These are phyloP conservation scores for Lordiphosa clarofinis DNA, from an alignment of 1,140 invertebrate species.

Conservation along the genomic window DNA sequence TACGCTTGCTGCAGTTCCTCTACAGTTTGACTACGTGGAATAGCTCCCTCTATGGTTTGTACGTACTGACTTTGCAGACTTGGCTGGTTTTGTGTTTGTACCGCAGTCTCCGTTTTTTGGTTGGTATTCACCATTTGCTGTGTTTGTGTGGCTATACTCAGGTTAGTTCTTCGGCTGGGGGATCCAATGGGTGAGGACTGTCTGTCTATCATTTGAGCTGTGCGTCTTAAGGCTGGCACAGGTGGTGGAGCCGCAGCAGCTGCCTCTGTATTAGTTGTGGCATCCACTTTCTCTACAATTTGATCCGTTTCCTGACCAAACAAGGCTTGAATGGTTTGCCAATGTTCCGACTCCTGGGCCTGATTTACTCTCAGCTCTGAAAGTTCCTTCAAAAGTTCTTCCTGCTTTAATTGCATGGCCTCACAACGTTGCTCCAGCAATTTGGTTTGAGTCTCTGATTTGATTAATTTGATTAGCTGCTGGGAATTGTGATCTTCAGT, in stretches of 20 bases:
- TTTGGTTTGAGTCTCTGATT: conserved; percentile 62
- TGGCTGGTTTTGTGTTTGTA: conserved; percentile 41
- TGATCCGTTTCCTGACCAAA: conserved; percentile 30
- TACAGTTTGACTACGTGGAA: background rate
- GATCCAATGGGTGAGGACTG: conserved; percentile 67
- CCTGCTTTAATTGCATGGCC: conserved; percentile 39
- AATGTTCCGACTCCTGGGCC: conserved; percentile 65
- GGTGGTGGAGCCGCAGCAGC: conserved; percentile 24
- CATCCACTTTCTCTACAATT: conserved; percentile 20
- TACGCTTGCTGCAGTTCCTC: conserved; percentile 31
- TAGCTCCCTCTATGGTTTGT: conserved; percentile 36
- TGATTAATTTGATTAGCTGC: conserved; percentile 66
- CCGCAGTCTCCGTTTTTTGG: conserved; percentile 36
- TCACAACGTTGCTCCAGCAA: conserved; percentile 62
- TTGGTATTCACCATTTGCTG: conserved; percentile 2
- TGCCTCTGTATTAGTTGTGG: conserved; percentile 59
- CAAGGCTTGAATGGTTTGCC: conserved; percentile 71
- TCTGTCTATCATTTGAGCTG: conserved; percentile 53
- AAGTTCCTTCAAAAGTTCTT: conserved; percentile 48
- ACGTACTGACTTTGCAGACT: conserved; percentile 39
- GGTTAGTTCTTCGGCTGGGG: conserved; percentile 19
- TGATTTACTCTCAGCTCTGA: conserved; percentile 41
- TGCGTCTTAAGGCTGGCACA: conserved; percentile 54
- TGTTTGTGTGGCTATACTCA: conserved; percentile 50
- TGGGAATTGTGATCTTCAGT: conserved; percentile 54